Evolutionary conservation across 92 coral and sea anemone genomes (phyloP), one percentile per base, ranked within the genome.

Genomic region (Porites evermanni): DNA sequence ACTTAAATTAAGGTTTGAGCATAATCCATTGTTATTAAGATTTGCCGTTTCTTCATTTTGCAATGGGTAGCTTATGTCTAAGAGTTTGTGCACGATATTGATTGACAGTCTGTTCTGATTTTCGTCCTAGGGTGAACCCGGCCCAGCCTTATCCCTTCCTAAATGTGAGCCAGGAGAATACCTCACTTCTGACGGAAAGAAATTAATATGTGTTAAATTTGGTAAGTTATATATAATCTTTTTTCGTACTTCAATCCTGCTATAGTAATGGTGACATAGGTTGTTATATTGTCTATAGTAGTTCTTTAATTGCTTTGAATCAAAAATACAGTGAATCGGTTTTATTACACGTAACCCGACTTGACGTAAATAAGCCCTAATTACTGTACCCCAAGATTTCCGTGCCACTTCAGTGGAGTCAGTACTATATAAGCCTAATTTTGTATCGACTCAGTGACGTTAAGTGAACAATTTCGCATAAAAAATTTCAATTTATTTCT

Each of bases 141-240:
- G 96, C 24, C 64, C 89, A 12, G 73, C 89, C 14, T 77, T 91
- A 26, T 81, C 91, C 32, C 94, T 94, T 60, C 99, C 99, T 4
- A 80, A 74, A 18, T 96, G 99, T 81, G 79, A 61, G n/a, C 80
- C 81, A 0, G 99, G 98, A 23, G 98, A 96, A 78, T 94, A 93
- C 86, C 79, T 96, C 16, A 93, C 92, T 19, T 96, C 99, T 13
- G 99, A 96, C 75, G 99, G 99, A 70, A 82, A 71, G 63, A 90
- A 85, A 69, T 56, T 96, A 70, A 29, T 80, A 60, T 96, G 99
- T 80, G 93, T 88, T 68, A 91, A 88, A 84, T 89, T 96, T 89
- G 95, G 99, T 96, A 80, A 77, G 98, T 78, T 13, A 51, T 83
- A 64, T 24, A 63, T 50, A 7, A 19, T 54, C 20, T 79, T 19